Evolutionary conservation across 2,888 invertebrate genomes (phyloP), one percentile per base, ranked within the genome.

Genomic region (Drosophila nr. fundita): DNA sequence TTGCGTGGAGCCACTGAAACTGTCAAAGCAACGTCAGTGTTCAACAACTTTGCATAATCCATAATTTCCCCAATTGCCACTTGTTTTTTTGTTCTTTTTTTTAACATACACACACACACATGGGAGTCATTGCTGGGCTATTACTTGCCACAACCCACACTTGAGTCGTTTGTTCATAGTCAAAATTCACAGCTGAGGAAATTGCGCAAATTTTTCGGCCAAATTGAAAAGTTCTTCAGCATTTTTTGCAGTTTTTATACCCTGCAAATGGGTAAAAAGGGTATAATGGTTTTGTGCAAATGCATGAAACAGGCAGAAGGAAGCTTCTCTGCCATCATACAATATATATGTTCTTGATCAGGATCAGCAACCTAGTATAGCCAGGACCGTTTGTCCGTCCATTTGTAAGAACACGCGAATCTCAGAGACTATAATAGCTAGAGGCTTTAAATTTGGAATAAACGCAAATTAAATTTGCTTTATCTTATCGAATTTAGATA

Each of bases 141-240:
- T 29, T 10, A 34, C 13, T 21, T n/a, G 10, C 8, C 24, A 3
- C 30, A 32, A 21, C 21, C 10, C n/a, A 10, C 24, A 21, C 24
- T 34, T 50, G 21, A 11, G 21, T 27, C 42, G n/a, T 36, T 40
- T 73, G 45, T 57, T 55, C 29, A 27, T 40, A 60, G 34, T 18
- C 49, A 68, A 72, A 76, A 62, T 71, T 48, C 45, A 53, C 45
- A 52, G 48, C 54, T 68, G 67, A 74, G 81, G 67, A 85, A 83
- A 85, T 82, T 76, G 74, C 67, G 69, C 80, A 82, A 85, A 87
- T 82, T 82, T 79, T 66, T 82, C 68, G 70, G 68, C 73, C 78
- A 83, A 87, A 87, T 80, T 82, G 86, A 82, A 87, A 87, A 87
- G 78, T 87, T 87, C 66, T 80, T 71, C 53, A 67, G 48, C 65